Evolutionary conservation across 2,888 invertebrate species (phyloP).

Genomic region (Exocentrus adspersus): DNA sequence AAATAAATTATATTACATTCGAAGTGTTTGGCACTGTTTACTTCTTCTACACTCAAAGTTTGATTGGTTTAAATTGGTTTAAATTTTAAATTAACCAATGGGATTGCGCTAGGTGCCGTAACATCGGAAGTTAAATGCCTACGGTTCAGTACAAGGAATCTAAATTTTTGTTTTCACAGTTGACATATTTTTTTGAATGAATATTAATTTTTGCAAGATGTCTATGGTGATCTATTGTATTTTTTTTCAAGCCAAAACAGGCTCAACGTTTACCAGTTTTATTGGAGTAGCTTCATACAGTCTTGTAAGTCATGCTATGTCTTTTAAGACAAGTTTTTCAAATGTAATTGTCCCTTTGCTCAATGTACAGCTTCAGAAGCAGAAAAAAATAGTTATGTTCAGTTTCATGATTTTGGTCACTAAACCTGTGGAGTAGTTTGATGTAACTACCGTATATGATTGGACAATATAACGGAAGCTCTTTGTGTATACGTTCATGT

Average conservation of each 20-base stretch:
- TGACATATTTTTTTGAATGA: too few species aligned
- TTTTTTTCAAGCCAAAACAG: conserved; percentile 48
- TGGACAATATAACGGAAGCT: neutral
- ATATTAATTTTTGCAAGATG: neutral
- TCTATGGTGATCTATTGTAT: conserved; percentile 17
- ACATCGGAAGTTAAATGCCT: too few species aligned
- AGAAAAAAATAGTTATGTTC: neutral
- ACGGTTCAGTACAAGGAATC: too few species aligned
- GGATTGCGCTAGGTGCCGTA: too few species aligned
- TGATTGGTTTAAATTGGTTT: too few species aligned
- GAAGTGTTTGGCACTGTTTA: too few species aligned
- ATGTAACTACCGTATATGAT: neutral
- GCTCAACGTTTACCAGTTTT: conserved; percentile 52
- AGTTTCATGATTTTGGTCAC: neutral
- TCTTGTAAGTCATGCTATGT: conserved; percentile 64
- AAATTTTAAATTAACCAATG: too few species aligned
- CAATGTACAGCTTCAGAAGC: neutral
- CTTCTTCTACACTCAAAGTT: too few species aligned
- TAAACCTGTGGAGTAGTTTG: neutral
- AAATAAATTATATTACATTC: too few species aligned
- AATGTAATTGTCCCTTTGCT: conserved; percentile 18
- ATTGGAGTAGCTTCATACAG: conserved; percentile 60
- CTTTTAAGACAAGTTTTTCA: too few species aligned
- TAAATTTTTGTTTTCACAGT: too few species aligned
- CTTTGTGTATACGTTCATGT: too few species aligned